Conservation (phyloP, 92 coral and sea anemone species). For the Phymanthus crucifer region DNA sequence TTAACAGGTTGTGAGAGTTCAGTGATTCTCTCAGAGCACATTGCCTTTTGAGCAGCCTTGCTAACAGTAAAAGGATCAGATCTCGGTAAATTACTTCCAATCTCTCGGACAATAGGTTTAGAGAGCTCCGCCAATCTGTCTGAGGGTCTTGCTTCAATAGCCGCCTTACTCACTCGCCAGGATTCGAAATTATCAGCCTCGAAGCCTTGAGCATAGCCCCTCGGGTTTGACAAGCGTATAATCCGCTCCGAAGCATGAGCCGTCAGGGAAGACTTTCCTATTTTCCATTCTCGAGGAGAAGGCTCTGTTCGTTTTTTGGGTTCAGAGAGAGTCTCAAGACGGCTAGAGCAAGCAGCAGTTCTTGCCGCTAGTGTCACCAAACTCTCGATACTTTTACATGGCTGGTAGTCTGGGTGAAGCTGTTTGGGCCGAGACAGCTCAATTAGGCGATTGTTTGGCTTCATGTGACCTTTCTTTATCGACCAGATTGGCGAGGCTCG, state of each 20-base stretch:
- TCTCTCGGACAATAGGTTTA: constrained; percentile 70
- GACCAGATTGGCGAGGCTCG: constrained; percentile 91
- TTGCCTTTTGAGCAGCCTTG: constrained; percentile 82
- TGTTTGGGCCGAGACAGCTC: constrained; percentile 68
- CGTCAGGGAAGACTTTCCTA: constrained; percentile 67
- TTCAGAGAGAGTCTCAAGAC: constrained; percentile 67
- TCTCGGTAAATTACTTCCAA: constrained; percentile 86
- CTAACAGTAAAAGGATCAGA: constrained; percentile 85
- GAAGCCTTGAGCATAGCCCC: constrained; percentile 77
- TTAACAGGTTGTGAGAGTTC: constrained; percentile 78
- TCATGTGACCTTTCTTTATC: constrained; percentile 59
- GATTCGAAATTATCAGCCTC: constrained; percentile 78
- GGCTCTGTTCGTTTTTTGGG: constrained; percentile 59
- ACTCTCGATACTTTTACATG: constrained; percentile 66
- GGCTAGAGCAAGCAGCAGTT: constrained; percentile 65
- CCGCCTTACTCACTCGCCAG: constrained; percentile 89
- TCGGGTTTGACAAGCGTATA: constrained; percentile 76
- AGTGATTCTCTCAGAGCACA: constrained; percentile 68
- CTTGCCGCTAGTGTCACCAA: constrained; percentile 66
- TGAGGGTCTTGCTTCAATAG: constrained; percentile 65
- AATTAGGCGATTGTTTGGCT: constrained; percentile 49
- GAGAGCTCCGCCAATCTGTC: constrained; percentile 78
- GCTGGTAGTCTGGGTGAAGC: constrained; percentile 74
- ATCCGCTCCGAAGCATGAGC: constrained; percentile 71
- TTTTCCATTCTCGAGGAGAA: constrained; percentile 84